Base-by-base conservation (phyloP, 2,797 vertebrate genomes). In the Sebastolobus altivelis region DNA sequence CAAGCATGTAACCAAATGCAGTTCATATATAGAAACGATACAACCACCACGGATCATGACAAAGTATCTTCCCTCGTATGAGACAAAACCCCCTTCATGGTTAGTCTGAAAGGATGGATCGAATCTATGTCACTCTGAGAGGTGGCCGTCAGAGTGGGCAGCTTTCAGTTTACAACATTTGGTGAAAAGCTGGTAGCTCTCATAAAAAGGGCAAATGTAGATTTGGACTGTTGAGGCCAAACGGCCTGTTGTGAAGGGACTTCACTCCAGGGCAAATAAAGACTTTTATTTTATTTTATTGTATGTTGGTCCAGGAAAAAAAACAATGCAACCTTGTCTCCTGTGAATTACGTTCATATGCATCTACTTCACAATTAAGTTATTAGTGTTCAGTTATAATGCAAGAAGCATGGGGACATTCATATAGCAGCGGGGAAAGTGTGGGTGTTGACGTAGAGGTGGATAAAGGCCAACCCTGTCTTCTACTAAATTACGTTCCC, bases 31-130 rank as follows among this genome's bases (percentile, higher is more conserved):
- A 93, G 86, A 93, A 93, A 96, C 92, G 94, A 95, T 94, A 96
- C 95, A 96, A 94, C 94, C 94, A 96, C 95, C 95, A 95, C 93
- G 90, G 93, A 94, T 94, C 95, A 96, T 96, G 95, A 95, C 95
- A 96, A 94, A 91, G 92, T 95, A 90, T 95, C 93, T 94, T 95
- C 93, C 95, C 94, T 95, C 86, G 95, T 96, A 96, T 96, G 95
- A 96, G 95, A 96, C 95, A 96, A 95, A 95, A 94, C 94, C 95
- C 95, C 95, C 90, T 88, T 93, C 90, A 91, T 92, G 89, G 80
- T 88, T 88, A 79, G 81, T 90, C 90, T 89, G 91, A 93, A 92
- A 93, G 79, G 82, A 87, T 79, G 87, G 88, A 82, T 93, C 78
- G 55, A 83, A 83, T 94, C 82, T 89, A 81, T 77, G 81, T 84